phyloP scores from a whole-genome alignment of 2,113 vertebrate species.

The Pyxicephalus adspersus region DNA sequence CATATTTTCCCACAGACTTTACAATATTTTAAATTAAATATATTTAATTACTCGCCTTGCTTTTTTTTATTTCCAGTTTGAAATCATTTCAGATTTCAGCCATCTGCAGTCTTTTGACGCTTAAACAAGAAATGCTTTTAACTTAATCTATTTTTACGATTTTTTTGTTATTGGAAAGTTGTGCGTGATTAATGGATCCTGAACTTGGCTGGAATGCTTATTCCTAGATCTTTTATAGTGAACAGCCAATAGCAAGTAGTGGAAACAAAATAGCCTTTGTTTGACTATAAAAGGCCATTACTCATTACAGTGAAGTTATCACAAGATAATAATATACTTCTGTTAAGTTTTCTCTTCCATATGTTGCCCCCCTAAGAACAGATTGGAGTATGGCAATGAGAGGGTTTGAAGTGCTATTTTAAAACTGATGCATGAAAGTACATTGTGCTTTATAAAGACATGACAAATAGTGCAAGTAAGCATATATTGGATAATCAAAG shows the following conservation, averaged over 20 bases:
- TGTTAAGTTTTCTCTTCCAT: conserved; percentile 60
- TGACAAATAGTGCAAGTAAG: neutral
- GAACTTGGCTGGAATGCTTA: conserved; percentile 66
- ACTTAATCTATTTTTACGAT: conserved; percentile 66
- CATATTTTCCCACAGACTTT: conserved; percentile 49
- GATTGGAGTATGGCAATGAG: conserved; percentile 56
- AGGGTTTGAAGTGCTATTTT: conserved; percentile 62
- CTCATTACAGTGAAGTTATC: conserved; percentile 58
- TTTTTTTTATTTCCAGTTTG: conserved; percentile 69
- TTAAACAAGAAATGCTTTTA: conserved; percentile 66
- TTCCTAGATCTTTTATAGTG: conserved; percentile 62
- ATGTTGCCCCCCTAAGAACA: conserved; percentile 65
- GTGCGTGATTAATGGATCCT: conserved; percentile 69
- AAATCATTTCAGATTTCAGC: conserved; percentile 70
- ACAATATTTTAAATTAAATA: conserved; percentile 61
- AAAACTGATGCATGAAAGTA: neutral
- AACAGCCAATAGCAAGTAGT: conserved; percentile 63
- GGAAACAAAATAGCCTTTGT: conserved; percentile 63
- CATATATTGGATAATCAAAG: neutral
- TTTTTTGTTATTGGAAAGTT: conserved; percentile 69
- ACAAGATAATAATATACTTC: conserved; percentile 61
- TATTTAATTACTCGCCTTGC: conserved; percentile 67
- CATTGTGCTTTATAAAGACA: neutral
- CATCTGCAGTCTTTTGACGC: conserved; percentile 71
- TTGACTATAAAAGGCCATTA: conserved; percentile 60